Evolutionary conservation across 2,113 vertebrate species (phyloP).

Genomic region (Pao palembangensis): DNA sequence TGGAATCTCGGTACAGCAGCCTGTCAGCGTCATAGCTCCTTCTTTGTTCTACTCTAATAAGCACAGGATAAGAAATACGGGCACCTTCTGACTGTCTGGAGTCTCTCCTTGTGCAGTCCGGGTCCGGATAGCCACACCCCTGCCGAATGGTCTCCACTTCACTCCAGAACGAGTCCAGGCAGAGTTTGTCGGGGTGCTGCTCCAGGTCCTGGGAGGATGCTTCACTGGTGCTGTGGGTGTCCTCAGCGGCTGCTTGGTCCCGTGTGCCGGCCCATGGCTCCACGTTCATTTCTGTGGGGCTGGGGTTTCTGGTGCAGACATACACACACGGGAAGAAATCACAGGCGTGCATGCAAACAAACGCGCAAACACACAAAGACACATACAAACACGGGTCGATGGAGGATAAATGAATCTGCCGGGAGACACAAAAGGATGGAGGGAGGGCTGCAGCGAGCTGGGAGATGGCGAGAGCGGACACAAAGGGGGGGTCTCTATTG

Average conservation of each 20-base stretch:
- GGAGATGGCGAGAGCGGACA: conserved; percentile 49
- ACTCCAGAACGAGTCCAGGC: conserved; percentile 86
- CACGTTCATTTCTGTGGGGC: conserved; percentile 79
- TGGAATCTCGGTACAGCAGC: neutral
- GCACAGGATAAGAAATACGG: neutral
- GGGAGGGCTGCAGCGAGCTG: conserved; percentile 41
- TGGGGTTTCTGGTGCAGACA: conserved; percentile 69
- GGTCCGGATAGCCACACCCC: conserved; percentile 72
- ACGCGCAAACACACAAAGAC: conserved; percentile 45
- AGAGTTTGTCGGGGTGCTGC: conserved; percentile 74
- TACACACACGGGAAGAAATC: conserved; percentile 59
- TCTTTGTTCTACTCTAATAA: neutral
- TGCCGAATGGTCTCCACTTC: conserved; percentile 85
- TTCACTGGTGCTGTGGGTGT: conserved; percentile 29
- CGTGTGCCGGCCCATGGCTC: conserved; percentile 69
- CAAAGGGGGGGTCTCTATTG: conserved; percentile 66
- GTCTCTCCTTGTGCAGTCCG: conserved; percentile 73
- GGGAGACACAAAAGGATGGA: conserved; percentile 55
- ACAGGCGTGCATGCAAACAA: conserved; percentile 63
- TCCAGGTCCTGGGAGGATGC: conserved; percentile 55
- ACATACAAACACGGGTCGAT: conserved; percentile 24
- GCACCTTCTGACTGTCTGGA: conserved; percentile 83
- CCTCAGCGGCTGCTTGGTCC: conserved; percentile 67
- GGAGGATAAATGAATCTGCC: conserved; percentile 28
- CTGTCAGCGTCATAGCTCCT: neutral